phyloP scores from a whole-genome alignment of 2,888 invertebrate genomes.

The Kryphioiulus occultus region DNA sequence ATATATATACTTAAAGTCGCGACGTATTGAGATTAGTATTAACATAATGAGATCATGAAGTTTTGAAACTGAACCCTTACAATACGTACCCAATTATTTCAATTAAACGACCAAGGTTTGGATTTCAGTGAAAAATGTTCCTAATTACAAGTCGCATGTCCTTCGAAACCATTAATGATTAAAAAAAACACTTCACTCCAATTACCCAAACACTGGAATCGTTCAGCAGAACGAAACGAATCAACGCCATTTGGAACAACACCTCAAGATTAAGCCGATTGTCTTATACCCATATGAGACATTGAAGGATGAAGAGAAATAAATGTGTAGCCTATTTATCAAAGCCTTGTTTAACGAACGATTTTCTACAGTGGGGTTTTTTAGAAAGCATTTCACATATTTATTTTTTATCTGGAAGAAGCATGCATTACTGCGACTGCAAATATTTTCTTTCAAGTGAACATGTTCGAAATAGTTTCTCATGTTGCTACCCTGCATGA shows the following conservation, averaged over 20 bases:
- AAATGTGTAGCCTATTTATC: neutral
- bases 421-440: too few species aligned
- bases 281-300: neutral
- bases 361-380: neutral
- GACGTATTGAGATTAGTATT: neutral
- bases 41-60: neutral
- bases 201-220: neutral
- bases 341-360: neutral
- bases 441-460: neutral
- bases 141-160: neutral
- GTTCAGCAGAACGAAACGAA: neutral
- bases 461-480: neutral
- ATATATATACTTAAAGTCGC: neutral
- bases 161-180: neutral
- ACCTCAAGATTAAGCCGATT: neutral
- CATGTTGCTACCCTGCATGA: neutral
- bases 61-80: neutral
- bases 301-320: too few species aligned
- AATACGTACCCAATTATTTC: neutral
- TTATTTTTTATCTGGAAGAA: too few species aligned
- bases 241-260: neutral
- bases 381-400: too few species aligned
- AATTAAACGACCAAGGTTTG: neutral
- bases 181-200: neutral
- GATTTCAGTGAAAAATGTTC: neutral